Base-by-base conservation (phyloP, 2,888 invertebrate genomes). In the Tromatobia lineatoria region DNA sequence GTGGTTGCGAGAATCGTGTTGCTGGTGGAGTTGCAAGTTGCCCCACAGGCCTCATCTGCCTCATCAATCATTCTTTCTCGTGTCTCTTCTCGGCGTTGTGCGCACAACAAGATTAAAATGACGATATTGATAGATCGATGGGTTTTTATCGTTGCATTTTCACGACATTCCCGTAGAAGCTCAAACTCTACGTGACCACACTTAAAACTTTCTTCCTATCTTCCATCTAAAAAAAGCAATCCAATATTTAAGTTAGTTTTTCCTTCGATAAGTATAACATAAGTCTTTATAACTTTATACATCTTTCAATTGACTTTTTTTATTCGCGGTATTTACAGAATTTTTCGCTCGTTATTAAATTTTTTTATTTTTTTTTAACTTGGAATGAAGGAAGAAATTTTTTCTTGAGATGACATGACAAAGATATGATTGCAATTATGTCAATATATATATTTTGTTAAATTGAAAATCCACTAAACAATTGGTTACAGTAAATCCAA, bases 21-120 rank as follows among this genome's bases (percentile, higher is more conserved):
- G 64, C n/a, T 20, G 52, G 47, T 73, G 64, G 34, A 57, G 73
- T 54, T 77, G 52, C 61, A 69, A 80, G 73, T 78, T 78, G 69
- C 47, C 74, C 80, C 78, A 50, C 61, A 66, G 64, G 66, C 42
- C 57, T 52, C 73, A 80, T 78, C 77, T 84, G 67, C 78, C 82
- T 84, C 84, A 86, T 86, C 82, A 81, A 87, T 87, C 87, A 87
- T 84, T 85, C 81, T 77, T 77, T 47, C 84, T 70, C 81, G 77
- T 67, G 54, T 81, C 77, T 78, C 61, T 78, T 84, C 71, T 74
- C 73, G 54, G 57, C 54, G 69, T 59, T 84, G 54, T 64, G 75
- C 73, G 20, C 18, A 45, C 71, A 79, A 85, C 86, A 82, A 80
- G 80, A 86, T 86, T 86, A 86, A 86, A 86, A 86, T 84, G 73